phyloP scores from a whole-genome alignment of 2,797 vertebrate genomes.

The Tiaroga cobitis region DNA sequence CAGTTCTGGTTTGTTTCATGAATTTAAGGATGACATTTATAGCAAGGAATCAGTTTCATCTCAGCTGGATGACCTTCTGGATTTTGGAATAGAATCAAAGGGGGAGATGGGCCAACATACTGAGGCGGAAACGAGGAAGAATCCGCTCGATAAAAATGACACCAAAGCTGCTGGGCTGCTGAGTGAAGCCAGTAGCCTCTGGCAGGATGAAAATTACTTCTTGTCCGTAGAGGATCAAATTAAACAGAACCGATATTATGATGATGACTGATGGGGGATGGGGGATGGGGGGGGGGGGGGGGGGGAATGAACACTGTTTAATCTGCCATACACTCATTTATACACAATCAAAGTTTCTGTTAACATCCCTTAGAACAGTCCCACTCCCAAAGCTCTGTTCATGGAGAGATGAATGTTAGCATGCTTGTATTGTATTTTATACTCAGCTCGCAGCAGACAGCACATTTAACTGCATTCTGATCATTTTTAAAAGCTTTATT shows the following conservation, averaged over 20 bases:
- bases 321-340: slow-evolving; percentile 54
- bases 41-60: slow-evolving; percentile 59
- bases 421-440: slow-evolving; percentile 59
- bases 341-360: slow-evolving; percentile 45
- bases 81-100: slow-evolving; percentile 71
- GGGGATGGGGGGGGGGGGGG: slow-evolving; percentile 39
- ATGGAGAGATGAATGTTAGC: slow-evolving; percentile 77
- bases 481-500: slow-evolving; percentile 68
- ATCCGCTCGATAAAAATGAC: slow-evolving; percentile 51
- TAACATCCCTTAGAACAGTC: slow-evolving; percentile 39
- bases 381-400: slow-evolving; percentile 66
- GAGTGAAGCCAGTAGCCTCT: slow-evolving; percentile 54
- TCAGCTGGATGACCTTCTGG: slow-evolving; percentile 75
- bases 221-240: slow-evolving; percentile 84
- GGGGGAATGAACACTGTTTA: slow-evolving; percentile 14
- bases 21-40: slow-evolving; percentile 67
- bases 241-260: slow-evolving; percentile 83
- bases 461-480: slow-evolving; percentile 66
- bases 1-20: slow-evolving; percentile 67
- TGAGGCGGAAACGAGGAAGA: slow-evolving; percentile 39
- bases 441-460: slow-evolving; percentile 63
- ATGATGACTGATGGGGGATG: slow-evolving; percentile 69
- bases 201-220: slow-evolving; percentile 63
- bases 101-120: slow-evolving; percentile 39
- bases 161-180: slow-evolving; percentile 47